Conservation (phyloP, 1,140 invertebrate genomes). For the Grapholita molesta region DNA sequence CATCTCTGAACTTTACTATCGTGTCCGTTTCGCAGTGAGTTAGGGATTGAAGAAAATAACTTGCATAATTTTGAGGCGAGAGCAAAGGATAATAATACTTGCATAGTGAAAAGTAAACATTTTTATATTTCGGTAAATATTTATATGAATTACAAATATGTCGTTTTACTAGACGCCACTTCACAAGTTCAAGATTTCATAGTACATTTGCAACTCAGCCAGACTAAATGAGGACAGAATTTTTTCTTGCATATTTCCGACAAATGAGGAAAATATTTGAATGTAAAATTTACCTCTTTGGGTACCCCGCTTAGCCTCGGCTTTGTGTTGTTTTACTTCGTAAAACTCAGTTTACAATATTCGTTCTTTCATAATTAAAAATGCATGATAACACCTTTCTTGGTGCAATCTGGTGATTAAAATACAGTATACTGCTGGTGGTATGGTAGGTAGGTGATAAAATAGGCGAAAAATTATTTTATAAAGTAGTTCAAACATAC, state of each 20-base stretch:
- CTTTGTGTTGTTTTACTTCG: conserved; percentile 6
- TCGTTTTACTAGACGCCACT: neutral
- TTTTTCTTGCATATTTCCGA: neutral
- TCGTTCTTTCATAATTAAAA: neutral
- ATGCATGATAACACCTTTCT: neutral
- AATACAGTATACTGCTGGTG: neutral
- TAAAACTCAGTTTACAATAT: neutral
- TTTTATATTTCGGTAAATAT: too few species aligned
- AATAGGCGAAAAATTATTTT: too few species aligned
- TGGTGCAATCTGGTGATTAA: neutral
- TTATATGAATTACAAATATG: too few species aligned
- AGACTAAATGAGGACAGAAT: neutral
- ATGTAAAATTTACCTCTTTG: conserved; percentile 4
- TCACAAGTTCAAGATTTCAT: neutral
- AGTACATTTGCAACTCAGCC: neutral
- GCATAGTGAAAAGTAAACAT: too few species aligned
- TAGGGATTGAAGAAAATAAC: too few species aligned
- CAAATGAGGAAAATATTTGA: conserved; percentile 7
- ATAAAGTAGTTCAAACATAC: too few species aligned
- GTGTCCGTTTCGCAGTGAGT: too few species aligned
- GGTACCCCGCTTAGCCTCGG: neutral
- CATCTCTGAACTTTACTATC: too few species aligned
- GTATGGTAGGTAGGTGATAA: neutral
- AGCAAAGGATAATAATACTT: too few species aligned
- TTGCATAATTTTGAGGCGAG: too few species aligned